Percentiles rank a stretch among this genome's conserved stretches.
Evolutionary conservation across 2,113 vertebrate species (phyloP).

Genomic region (Sarotherodon lohbergeri): DNA sequence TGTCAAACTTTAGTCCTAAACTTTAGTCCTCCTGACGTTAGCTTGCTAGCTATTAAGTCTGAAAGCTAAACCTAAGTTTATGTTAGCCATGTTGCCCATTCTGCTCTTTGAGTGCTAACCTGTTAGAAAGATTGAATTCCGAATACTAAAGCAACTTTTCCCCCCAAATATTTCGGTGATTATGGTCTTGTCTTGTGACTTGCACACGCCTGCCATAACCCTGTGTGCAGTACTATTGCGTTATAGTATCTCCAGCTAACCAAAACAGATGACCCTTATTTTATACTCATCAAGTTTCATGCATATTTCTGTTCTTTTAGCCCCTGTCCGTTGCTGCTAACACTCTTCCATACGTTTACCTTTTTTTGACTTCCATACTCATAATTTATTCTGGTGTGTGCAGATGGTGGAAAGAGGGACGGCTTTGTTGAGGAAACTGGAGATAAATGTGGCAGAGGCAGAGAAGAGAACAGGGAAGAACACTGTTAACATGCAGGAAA

Average conservation of each 20-base stretch:
- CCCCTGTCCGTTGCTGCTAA: not conserved
- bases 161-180: not conserved
- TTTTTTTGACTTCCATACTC: not conserved
- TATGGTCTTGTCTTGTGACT: slow-evolving; percentile 3
- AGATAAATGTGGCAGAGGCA: slow-evolving; percentile 87
- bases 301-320: not conserved
- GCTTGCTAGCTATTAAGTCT: slow-evolving; percentile 14
- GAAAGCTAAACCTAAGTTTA: not conserved
- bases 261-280: not conserved
- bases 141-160: fast-evolving
- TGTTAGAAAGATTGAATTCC: not conserved
- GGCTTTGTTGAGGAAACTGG: slow-evolving; percentile 81
- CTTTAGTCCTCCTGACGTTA: slow-evolving; percentile 1
- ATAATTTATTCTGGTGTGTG: not conserved
- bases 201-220: not conserved
- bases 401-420: slow-evolving; percentile 81
- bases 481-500: slow-evolving; percentile 89
- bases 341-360: not conserved
- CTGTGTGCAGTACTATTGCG: not conserved
- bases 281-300: not conserved
- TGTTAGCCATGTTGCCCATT: not conserved
- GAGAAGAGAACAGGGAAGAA: slow-evolving; percentile 91
- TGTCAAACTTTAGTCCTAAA: slow-evolving; percentile 1
- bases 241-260: not conserved
- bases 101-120: not conserved